phyloP scores from a whole-genome alignment of 2,888 invertebrate species.

The Macrophya annulata region DNA sequence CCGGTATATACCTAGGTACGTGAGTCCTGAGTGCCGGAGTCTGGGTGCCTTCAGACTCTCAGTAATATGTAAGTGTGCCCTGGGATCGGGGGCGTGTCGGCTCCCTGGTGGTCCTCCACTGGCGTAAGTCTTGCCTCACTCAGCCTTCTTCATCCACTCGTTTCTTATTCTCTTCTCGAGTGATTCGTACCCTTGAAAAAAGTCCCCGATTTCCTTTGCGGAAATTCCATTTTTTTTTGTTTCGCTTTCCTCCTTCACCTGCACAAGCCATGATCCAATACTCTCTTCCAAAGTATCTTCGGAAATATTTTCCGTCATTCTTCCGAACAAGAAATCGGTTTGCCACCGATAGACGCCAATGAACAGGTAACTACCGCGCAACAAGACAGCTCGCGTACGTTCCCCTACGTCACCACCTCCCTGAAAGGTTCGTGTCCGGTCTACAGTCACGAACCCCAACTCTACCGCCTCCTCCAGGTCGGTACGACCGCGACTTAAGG shows the following conservation, averaged over 20 bases:
- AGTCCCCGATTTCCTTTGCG: neutral
- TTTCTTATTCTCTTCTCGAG: neutral
- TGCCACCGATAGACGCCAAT: slow-evolving; percentile 66
- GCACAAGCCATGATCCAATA: neutral
- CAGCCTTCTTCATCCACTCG: neutral
- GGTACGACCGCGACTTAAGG: slow-evolving; percentile 1
- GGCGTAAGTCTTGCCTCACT: slow-evolving; percentile 42
- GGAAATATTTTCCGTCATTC: neutral
- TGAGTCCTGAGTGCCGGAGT: slow-evolving; percentile 22
- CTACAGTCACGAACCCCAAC: slow-evolving; percentile 71
- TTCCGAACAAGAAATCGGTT: neutral
- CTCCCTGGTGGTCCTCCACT: slow-evolving; percentile 75
- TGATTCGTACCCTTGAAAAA: neutral
- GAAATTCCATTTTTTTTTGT: neutral
- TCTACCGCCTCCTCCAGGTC: neutral
- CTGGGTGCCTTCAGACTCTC: slow-evolving; percentile 26
- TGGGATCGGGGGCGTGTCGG: slow-evolving; percentile 73
- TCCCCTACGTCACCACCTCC: slow-evolving; percentile 61
- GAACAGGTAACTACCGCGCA: slow-evolving; percentile 72
- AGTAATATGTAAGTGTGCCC: slow-evolving; percentile 46
- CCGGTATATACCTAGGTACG: slow-evolving; percentile 23
- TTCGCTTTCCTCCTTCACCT: neutral
- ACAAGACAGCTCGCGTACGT: slow-evolving; percentile 70
- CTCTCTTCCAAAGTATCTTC: neutral
- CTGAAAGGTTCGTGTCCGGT: slow-evolving; percentile 59